Evolutionary conservation across 2,113 vertebrate species (phyloP).

Genomic region (Struthidea cinerea): DNA sequence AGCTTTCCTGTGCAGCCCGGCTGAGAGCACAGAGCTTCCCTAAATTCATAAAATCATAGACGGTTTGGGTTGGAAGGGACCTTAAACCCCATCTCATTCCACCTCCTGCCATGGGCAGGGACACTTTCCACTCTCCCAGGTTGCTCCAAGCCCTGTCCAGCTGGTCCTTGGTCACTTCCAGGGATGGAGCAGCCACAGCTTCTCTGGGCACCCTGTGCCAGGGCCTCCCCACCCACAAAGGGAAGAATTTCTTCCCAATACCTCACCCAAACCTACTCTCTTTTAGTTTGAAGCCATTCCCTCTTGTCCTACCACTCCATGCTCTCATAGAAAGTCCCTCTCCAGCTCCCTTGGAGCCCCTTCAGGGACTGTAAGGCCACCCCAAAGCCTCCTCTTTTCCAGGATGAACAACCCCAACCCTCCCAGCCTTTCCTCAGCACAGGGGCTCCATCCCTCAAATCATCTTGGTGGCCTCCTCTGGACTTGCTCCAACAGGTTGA

Average conservation of each 20-base stretch:
- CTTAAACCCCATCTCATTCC: neutral
- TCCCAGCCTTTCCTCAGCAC: neutral
- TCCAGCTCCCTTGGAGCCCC: too few relatives aligned
- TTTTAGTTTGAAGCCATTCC: neutral
- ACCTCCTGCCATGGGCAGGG: neutral
- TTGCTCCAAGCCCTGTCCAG: accelerated
- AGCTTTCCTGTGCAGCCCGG: neutral
- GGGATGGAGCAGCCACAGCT: neutral
- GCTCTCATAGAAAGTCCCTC: too few relatives aligned
- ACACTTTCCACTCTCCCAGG: neutral
- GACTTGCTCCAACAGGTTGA: accelerated
- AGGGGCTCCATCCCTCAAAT: neutral
- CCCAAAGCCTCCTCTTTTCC: neutral
- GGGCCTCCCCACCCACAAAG: accelerated
- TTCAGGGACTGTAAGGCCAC: neutral
- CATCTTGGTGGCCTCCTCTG: neutral
- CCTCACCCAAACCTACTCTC: neutral
- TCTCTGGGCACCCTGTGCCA: neutral
- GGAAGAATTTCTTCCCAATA: neutral
- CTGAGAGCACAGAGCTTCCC: neutral
- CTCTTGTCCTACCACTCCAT: neutral
- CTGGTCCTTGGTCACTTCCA: neutral
- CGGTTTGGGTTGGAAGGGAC: neutral
- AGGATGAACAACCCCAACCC: neutral
- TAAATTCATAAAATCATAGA: neutral